Conservation (phyloP, 2,113 vertebrate genomes). For the Canis aureus region DNA sequence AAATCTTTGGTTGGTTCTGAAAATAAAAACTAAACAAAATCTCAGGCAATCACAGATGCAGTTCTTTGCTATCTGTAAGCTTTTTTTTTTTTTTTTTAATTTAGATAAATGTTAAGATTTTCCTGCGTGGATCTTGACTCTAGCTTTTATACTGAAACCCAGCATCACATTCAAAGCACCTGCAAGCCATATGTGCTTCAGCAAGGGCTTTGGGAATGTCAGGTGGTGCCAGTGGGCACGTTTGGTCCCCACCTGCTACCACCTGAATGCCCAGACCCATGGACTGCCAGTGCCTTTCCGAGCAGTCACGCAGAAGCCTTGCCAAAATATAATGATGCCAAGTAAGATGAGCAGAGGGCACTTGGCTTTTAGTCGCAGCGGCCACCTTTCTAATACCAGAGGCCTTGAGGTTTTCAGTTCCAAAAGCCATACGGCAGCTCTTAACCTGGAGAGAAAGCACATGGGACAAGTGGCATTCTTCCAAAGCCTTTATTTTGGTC, state of each 20-base stretch:
- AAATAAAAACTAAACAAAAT: too few relatives aligned
- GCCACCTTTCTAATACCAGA: neutral
- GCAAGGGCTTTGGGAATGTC: neutral
- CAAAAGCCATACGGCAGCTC: neutral
- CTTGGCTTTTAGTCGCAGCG: neutral
- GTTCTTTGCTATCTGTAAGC: neutral
- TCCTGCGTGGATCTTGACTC: neutral
- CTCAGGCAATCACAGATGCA: neutral
- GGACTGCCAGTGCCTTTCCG: neutral
- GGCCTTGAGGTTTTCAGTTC: neutral
- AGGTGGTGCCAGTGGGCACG: fast-evolving
- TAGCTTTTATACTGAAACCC: neutral
- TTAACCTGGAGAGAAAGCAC: neutral
- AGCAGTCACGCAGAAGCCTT: neutral
- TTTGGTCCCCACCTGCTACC: neutral
- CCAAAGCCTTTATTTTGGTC: neutral
- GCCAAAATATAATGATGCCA: neutral
- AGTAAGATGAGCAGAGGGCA: neutral
- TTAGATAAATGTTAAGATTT: neutral
- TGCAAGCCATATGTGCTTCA: neutral
- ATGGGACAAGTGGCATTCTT: neutral
- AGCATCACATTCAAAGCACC: neutral
- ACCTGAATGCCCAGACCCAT: fast-evolving
- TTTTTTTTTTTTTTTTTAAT: too few relatives aligned
- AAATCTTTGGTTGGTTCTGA: too few relatives aligned